Evolutionary conservation across 2,113 vertebrate genomes (phyloP).

Genomic region (Caloenas nicobarica): DNA sequence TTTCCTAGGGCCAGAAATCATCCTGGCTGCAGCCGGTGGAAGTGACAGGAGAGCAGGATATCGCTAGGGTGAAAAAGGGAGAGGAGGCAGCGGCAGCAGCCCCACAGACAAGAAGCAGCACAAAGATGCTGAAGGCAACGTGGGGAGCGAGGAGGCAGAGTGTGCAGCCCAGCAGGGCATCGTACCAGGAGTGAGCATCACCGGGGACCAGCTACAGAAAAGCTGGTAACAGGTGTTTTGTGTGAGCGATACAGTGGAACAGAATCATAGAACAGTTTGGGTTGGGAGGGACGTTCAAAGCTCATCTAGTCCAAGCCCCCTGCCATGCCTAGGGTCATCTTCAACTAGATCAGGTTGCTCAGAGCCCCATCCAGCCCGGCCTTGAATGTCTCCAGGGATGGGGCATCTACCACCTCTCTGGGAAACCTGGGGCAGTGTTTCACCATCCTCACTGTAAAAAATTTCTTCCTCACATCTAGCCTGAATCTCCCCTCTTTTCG

Average conservation of each 20-base stretch:
- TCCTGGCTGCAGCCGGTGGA: neutral
- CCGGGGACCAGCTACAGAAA: neutral
- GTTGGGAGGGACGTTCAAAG: too few species aligned
- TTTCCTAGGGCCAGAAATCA: neutral
- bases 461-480: too few species aligned
- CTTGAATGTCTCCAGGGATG: too few species aligned
- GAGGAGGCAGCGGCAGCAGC: neutral
- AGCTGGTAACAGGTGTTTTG: neutral
- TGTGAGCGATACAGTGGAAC: fast-evolving
- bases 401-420: too few species aligned
- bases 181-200: fast-evolving
- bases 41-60: neutral
- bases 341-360: too few species aligned
- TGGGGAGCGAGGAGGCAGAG: neutral
- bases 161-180: neutral
- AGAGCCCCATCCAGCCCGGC: too few species aligned
- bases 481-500: too few species aligned
- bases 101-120: neutral
- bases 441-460: too few species aligned
- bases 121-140: neutral
- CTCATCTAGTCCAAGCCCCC: too few species aligned
- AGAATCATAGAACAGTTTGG: neutral
- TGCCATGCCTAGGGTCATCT: too few species aligned
- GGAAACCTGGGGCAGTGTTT: too few species aligned
- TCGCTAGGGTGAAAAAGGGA: neutral